Percentiles rank a stretch among this genome's conserved stretches.
phyloP scores from a whole-genome alignment of 2,113 vertebrate species.

The Dromiciops gliroides region DNA sequence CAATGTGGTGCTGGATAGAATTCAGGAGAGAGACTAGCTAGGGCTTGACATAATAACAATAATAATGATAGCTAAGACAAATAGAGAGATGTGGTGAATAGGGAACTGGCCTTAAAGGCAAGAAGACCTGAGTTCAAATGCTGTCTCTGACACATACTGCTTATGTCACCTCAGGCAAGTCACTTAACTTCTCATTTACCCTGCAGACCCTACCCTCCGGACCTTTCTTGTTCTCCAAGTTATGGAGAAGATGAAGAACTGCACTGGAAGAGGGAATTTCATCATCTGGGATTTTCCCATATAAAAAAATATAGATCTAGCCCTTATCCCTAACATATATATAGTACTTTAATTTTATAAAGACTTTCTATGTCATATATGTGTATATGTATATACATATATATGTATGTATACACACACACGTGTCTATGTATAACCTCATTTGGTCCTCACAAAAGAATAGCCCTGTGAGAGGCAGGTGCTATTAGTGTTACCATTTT shows the following conservation, averaged over 20 bases:
- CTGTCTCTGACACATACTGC: neutral
- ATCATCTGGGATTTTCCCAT: neutral
- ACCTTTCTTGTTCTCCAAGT: no score
- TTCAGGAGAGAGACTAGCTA: neutral
- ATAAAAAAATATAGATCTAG: neutral
- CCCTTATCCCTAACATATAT: neutral
- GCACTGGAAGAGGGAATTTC: neutral
- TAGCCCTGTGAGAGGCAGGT: neutral
- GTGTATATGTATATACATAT: no score
- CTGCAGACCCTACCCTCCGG: no score
- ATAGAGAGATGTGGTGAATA: neutral
- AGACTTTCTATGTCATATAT: neutral
- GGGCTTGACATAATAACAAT: neutral
- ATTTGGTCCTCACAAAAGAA: neutral
- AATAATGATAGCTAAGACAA: neutral
- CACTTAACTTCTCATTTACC: neutral
- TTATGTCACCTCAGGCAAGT: neutral
- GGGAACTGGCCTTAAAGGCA: neutral
- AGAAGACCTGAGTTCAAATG: neutral
- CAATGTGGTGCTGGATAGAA: neutral
- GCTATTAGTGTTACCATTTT: neutral
- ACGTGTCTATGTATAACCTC: neutral
- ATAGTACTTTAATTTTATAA: neutral
- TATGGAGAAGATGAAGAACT: neutral
- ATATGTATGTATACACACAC: no score